Base-by-base conservation (phyloP, 1,140 invertebrate genomes). In the Leptinotarsa undecemlineata region DNA sequence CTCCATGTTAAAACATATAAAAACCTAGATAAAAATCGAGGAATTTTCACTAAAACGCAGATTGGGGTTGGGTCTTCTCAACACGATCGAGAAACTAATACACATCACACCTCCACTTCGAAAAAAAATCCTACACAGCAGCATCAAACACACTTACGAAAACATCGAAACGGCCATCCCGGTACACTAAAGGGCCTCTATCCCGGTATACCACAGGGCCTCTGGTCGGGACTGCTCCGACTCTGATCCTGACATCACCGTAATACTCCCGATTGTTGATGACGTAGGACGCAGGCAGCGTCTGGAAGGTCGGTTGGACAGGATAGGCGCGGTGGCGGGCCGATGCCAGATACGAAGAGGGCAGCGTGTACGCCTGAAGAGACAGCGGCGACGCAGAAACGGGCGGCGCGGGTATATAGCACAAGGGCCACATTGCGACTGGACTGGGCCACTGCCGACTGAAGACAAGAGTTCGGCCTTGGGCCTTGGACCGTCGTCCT, bases 301-400 rank as follows among this genome's bases (percentile, higher is more conserved):
- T 85, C 76, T 83, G 83, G 81, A 86, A 86, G 75, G 74, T 83
- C 83, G 79, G 82, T 84, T 20, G 66, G 4, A 67, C 48, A 21
- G 17, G 69, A 42, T 68, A 47, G 69, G 15, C 62, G 69, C 42
- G 63, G 33, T 63, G 66, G 33, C 42, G 85, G 51, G n/a, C 83
- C 83, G 85, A 21, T 4, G 69, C 57, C 48, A 71, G 57, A 71
- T 61, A 71, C 83, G 82, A 81, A 68, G 74, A 72, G 42, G 81
- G 87, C 85, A 87, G 85, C 84, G 87, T 88, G 83, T 87, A 86
- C 84, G 87, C 86, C 83, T 86, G 86, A 84, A 86, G 85, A 57
- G 51, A 1, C 15, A 17, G 51, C 84, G 85, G 85, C 85, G 84
- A 81, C 85, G 86, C 87, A 82, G 84, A 79, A 82, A 84, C 84